Percentiles rank a stretch among this genome's conserved stretches.
Evolutionary conservation across 2,888 invertebrate species (phyloP).

Genomic region (Nysson spinosus): DNA sequence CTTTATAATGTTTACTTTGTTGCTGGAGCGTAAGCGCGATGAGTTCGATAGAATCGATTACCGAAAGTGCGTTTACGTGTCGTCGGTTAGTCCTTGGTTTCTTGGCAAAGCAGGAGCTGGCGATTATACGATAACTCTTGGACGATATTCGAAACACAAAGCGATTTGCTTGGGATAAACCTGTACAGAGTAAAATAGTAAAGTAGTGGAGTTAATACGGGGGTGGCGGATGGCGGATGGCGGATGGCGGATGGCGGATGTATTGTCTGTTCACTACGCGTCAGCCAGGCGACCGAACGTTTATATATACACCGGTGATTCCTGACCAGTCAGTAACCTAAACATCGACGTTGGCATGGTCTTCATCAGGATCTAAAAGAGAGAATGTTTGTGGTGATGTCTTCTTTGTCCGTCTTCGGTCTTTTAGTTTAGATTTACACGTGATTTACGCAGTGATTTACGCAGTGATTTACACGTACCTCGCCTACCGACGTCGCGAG

Average conservation of each 20-base stretch:
- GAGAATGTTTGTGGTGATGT: conserved; percentile 26
- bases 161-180: conserved; percentile 66
- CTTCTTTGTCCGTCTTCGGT: neutral
- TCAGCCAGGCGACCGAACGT: conserved; percentile 67
- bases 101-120: conserved; percentile 67
- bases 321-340: conserved; percentile 98
- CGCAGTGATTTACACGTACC: conserved; percentile 79
- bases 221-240: conserved; percentile 75
- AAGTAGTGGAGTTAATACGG: conserved; percentile 63
- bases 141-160: conserved; percentile 66
- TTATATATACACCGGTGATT: conserved; percentile 99
- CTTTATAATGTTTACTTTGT: too few species aligned
- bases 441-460: neutral
- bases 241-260: conserved; percentile 75
- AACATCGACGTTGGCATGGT: conserved; percentile 99
- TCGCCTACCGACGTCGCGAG: conserved; percentile 99
- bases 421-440: too few species aligned
- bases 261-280: conserved; percentile 77
- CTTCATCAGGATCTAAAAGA: conserved; percentile 97
- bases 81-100: too few species aligned
- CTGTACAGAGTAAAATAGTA: conserved; percentile 68
- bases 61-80: too few species aligned
- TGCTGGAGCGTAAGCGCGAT: too few species aligned
- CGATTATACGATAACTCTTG: conserved; percentile 61
- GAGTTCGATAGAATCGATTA: too few species aligned